phyloP scores from a whole-genome alignment of 2,113 vertebrate species.

The Speoplatyrhinus poulsoni region DNA sequence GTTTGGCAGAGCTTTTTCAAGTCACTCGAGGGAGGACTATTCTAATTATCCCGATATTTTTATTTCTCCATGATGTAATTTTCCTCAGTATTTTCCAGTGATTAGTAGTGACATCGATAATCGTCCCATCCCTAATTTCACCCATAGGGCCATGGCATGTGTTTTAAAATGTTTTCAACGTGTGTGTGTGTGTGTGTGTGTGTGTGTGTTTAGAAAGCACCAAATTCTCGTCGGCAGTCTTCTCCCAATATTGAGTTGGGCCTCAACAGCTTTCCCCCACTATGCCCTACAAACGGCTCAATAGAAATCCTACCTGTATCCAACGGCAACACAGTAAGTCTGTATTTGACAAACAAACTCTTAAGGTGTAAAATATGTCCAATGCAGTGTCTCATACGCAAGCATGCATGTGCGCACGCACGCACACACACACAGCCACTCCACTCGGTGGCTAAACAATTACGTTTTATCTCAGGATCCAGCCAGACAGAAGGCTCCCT shows the following conservation, averaged over 20 bases:
- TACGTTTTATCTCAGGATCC: conserved; percentile 25
- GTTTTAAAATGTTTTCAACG: neutral
- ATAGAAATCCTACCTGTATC: conserved; percentile 24
- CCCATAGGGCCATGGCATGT: no score
- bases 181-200: conserved; percentile 5
- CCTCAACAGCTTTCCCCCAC: conserved; percentile 85
- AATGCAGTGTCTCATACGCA: no score
- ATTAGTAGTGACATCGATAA: no score
- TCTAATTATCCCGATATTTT: no score
- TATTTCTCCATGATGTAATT: no score
- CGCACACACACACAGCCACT: neutral
- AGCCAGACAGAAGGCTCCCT: conserved; percentile 7
- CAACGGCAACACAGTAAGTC: conserved; percentile 26
- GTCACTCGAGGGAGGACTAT: no score
- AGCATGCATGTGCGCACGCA: neutral
- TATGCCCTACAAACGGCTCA: conserved; percentile 58
- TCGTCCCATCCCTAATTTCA: no score
- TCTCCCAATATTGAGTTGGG: conserved; percentile 87
- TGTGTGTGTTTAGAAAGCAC: conserved; percentile 73
- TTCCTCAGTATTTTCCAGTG: no score
- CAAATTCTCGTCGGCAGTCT: conserved; percentile 78
- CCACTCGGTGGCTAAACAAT: neutral
- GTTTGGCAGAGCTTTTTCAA: no score
- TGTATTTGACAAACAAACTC: neutral
- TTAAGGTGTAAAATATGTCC: no score